A percentile compares a stretch with the other conserved stretches of the same genome.
Evolutionary conservation across 2,113 vertebrate species (phyloP).

Genomic region (Prinia subflava): DNA sequence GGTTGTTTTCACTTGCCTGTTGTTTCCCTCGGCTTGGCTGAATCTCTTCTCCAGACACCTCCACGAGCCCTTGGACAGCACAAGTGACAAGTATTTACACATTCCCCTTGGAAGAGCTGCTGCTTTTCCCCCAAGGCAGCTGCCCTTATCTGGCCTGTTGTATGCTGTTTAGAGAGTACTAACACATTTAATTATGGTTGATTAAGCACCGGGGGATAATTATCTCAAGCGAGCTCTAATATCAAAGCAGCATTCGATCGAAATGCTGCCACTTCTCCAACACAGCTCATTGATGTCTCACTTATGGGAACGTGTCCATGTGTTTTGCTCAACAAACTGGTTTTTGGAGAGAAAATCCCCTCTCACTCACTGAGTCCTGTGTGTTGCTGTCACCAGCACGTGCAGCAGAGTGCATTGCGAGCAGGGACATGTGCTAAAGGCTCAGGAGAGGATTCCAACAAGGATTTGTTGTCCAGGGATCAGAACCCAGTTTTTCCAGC

Average conservation of each 20-base stretch:
- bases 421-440: not conserved
- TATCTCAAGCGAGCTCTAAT: not conserved
- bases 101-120: not conserved
- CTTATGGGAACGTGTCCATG: not conserved
- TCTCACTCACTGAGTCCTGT: not conserved
- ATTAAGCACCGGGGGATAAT: slow-evolving; percentile 49
- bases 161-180: not conserved
- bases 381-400: not conserved
- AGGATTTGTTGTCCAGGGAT: not conserved
- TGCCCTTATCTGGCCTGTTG: not conserved
- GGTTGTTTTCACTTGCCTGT: not conserved
- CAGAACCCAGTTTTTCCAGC: not conserved
- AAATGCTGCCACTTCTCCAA: not conserved
- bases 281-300: not conserved
- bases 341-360: not conserved
- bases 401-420: fast-evolving
- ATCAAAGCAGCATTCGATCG: not conserved
- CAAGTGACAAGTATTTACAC: not conserved
- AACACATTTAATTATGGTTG: slow-evolving; percentile 23
- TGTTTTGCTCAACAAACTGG: not conserved
- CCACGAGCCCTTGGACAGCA: not conserved
- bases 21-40: not conserved
- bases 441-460: not conserved
- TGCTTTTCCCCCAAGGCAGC: not conserved
- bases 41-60: not conserved